phyloP scores from a whole-genome alignment of 2,797 vertebrate species.

The Sebastes trivittatus region DNA sequence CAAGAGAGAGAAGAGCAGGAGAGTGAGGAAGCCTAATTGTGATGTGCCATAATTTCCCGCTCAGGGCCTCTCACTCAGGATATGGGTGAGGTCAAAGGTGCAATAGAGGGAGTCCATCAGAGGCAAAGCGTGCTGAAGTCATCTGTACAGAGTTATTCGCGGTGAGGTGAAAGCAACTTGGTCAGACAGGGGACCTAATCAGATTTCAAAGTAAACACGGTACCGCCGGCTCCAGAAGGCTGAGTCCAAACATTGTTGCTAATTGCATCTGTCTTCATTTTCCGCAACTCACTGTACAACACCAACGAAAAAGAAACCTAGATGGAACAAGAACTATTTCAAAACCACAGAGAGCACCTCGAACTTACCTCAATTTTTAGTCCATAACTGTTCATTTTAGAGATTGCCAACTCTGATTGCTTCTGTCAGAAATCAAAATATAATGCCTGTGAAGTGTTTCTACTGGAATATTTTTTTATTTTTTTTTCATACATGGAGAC shows the following conservation, averaged over 20 bases:
- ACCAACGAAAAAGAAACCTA: constrained; percentile 67
- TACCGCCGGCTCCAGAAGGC: constrained; percentile 63
- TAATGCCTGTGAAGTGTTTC: constrained; percentile 73
- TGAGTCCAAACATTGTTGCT: constrained; percentile 73
- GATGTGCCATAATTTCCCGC: constrained; percentile 72
- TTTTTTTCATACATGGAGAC: constrained; percentile 57
- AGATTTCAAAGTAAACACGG: constrained; percentile 82
- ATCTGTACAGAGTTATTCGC: constrained; percentile 72
- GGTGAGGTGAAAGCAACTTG: constrained; percentile 74
- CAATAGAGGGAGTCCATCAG: constrained; percentile 65
- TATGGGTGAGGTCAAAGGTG: constrained; percentile 73
- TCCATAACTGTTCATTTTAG: constrained; percentile 72
- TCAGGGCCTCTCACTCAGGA: constrained; percentile 63
- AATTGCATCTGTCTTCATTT: constrained; percentile 82
- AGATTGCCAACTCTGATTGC: constrained; percentile 77
- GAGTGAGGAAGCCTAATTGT: constrained; percentile 66
- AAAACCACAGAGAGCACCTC: constrained; percentile 79
- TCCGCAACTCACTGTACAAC: constrained; percentile 74
- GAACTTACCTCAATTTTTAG: constrained; percentile 66
- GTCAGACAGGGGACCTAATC: constrained; percentile 75
- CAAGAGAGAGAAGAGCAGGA: constrained; percentile 50
- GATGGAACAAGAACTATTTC: constrained; percentile 72
- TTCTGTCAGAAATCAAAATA: constrained; percentile 82
- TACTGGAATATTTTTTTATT: constrained; percentile 66
- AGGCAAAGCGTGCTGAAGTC: constrained; percentile 67